Conservation (phyloP, 2,888 invertebrate species). For the Miltochrista miniata region DNA sequence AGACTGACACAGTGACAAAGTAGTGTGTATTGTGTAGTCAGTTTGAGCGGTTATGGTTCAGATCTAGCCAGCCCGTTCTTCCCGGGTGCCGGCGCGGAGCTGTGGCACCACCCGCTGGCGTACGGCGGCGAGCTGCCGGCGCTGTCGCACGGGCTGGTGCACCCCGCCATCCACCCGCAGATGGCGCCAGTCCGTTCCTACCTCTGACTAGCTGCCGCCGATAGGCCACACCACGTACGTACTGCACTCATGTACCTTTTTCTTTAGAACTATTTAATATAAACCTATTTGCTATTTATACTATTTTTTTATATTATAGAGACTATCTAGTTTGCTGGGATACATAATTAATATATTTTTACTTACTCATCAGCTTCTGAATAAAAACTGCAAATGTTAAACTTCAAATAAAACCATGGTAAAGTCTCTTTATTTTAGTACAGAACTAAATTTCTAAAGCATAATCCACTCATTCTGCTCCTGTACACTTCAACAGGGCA, state of each 20-base stretch:
- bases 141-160: slow-evolving; percentile 95
- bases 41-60: slow-evolving; percentile 62
- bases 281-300: too few species aligned
- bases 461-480: too few species aligned
- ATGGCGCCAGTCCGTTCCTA: slow-evolving; percentile 97
- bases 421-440: too few species aligned
- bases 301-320: too few species aligned
- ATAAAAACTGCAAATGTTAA: too few species aligned
- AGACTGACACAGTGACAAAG: slow-evolving; percentile 27
- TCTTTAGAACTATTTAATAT: too few species aligned
- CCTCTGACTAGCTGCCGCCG: slow-evolving; percentile 98
- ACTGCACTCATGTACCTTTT: background rate
- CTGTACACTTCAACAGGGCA: too few species aligned
- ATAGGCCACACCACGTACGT: slow-evolving; percentile 88
- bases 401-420: too few species aligned
- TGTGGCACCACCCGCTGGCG: slow-evolving; percentile 96
- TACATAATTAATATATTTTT: too few species aligned
- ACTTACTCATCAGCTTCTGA: too few species aligned
- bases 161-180: slow-evolving; percentile 98
- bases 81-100: slow-evolving; percentile 93
- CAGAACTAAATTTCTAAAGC: too few species aligned
- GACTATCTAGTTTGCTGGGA: too few species aligned
- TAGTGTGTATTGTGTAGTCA: slow-evolving; percentile 20
- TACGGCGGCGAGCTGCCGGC: slow-evolving; percentile 92
- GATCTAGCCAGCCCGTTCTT: slow-evolving; percentile 98